These are phyloP conservation scores for Mandrillus leucophaeus DNA, from an alignment of 2,113 vertebrate species.

Conservation along the genomic window DNA sequence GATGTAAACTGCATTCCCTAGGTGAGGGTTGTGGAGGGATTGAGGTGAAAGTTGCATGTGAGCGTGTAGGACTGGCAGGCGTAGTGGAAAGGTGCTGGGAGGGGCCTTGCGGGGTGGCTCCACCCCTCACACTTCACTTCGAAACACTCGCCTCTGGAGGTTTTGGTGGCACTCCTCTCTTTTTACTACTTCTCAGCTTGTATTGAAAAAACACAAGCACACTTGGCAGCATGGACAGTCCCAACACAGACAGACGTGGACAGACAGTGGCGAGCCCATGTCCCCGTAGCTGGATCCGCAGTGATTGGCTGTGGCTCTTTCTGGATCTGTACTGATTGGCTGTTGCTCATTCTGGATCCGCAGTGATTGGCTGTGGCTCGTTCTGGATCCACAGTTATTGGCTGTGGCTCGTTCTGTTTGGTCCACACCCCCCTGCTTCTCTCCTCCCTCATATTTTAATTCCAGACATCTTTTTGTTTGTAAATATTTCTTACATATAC, in stretches of 20 bases:
- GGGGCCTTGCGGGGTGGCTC: too few species aligned
- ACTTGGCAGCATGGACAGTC: neutral
- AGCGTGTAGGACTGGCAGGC: neutral
- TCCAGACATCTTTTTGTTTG: neutral
- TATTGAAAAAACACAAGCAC: neutral
- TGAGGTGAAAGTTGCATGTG: accelerated
- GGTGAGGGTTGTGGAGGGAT: accelerated
- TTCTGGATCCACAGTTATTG: too few species aligned
- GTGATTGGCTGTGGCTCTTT: too few species aligned
- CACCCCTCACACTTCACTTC: neutral
- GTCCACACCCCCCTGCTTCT: accelerated
- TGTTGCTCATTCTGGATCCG: too few species aligned
- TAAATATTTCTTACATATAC: accelerated
- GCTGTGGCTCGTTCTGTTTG: too few species aligned
- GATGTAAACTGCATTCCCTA: accelerated
- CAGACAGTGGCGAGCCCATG: too few species aligned
- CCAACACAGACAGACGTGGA: too few species aligned
- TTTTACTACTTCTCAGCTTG: neutral
- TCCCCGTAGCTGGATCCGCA: too few species aligned
- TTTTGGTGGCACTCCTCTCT: neutral
- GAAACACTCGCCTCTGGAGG: neutral
- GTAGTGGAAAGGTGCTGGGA: neutral
- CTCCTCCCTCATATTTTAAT: too few species aligned
- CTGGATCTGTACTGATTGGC: too few species aligned
- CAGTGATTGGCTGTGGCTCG: too few species aligned